These are phyloP conservation scores for Candidula unifasciata DNA, from an alignment of 2,888 invertebrate genomes.

Conservation along the genomic window DNA sequence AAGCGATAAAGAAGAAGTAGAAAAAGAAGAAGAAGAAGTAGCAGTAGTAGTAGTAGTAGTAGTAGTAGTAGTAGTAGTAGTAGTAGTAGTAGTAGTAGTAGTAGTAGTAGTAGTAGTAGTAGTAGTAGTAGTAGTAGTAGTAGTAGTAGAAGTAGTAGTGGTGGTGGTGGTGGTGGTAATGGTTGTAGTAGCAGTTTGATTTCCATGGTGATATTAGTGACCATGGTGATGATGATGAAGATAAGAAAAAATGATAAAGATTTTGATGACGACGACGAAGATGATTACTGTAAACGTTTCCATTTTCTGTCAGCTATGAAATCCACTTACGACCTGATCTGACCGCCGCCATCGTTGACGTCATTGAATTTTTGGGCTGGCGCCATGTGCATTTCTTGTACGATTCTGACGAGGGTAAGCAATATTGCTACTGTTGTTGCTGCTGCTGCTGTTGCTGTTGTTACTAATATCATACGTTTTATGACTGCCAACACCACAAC, in stretches of 20 bases:
- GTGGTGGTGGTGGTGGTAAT: too few species aligned
- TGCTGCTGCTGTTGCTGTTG: neutral
- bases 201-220: too few species aligned
- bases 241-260: too few species aligned
- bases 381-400: conserved; percentile 66
- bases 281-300: too few species aligned
- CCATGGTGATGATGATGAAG: neutral
- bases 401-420: conserved; percentile 70
- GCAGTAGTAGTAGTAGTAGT: conserved; percentile 3
- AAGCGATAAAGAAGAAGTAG: neutral
- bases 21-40: neutral
- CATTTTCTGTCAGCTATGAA: conserved; percentile 82
- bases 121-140: conserved; percentile 13
- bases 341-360: conserved; percentile 84
- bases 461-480: neutral
- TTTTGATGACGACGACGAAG: neutral
- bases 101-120: conserved; percentile 21
- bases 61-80: neutral
- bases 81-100: conserved; percentile 8
- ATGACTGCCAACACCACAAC: neutral
- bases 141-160: conserved; percentile 4
- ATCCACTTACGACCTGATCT: conserved; percentile 86
- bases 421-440: neutral
- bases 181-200: too few species aligned
- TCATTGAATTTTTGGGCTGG: conserved; percentile 66